phyloP scores from a whole-genome alignment of 2,797 vertebrate genomes.

The Centroberyx gerrardi region DNA sequence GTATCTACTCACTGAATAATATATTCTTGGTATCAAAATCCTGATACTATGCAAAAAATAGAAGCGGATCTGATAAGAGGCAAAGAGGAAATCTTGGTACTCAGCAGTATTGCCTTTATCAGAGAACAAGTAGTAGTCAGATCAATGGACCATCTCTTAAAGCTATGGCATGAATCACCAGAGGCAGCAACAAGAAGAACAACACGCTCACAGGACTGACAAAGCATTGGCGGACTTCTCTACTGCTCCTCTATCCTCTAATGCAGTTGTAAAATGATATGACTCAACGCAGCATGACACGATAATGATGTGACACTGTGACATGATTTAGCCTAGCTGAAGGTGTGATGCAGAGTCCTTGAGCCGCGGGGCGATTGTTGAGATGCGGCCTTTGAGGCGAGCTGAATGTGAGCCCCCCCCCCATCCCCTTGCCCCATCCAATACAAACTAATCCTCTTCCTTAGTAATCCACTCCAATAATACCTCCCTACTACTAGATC shows the following conservation, averaged over 20 bases:
- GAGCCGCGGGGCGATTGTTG: slow-evolving; percentile 62
- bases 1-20: slow-evolving; percentile 72
- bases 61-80: slow-evolving; percentile 63
- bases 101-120: slow-evolving; percentile 75
- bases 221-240: slow-evolving; percentile 46
- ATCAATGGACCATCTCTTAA: slow-evolving; percentile 70
- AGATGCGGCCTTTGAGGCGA: slow-evolving; percentile 64
- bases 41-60: slow-evolving; percentile 63
- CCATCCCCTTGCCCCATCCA: slow-evolving; percentile 45
- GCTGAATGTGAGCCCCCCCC: slow-evolving; percentile 42
- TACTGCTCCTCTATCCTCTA: slow-evolving; percentile 48
- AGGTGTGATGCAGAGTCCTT: slow-evolving; percentile 67
- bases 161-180: slow-evolving; percentile 66
- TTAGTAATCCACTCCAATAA: slow-evolving; percentile 79
- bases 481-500: slow-evolving; percentile 60
- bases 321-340: slow-evolving; percentile 65
- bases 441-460: slow-evolving; percentile 74
- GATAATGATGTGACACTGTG: slow-evolving; percentile 72
- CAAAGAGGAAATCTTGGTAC: slow-evolving; percentile 52
- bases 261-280: slow-evolving; percentile 67
- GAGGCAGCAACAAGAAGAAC: slow-evolving; percentile 63
- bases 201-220: slow-evolving; percentile 52
- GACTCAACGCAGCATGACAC: slow-evolving; percentile 61
- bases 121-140: slow-evolving; percentile 55
- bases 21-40: slow-evolving; percentile 73